Base-by-base conservation (phyloP, 2,888 invertebrate species). In the Limnephilus lunatus region DNA sequence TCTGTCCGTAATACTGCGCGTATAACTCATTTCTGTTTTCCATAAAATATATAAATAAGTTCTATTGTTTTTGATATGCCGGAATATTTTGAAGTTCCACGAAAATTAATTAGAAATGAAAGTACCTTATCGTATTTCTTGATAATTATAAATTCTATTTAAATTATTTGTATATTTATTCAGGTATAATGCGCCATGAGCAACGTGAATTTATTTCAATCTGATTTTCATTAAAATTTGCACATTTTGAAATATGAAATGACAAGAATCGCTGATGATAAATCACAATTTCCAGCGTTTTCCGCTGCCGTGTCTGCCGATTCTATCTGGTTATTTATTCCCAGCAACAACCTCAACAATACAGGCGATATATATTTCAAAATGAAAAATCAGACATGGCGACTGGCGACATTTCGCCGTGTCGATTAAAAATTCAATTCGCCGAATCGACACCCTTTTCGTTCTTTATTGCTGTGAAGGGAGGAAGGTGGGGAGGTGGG, bases 391-490 rank as follows among this genome's bases (percentile, higher is more conserved):
- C 88, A 89, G 86, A 30, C 44, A 44, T 39, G 86, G 86, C 48
- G 86, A 32, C 44, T 39, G 86, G 86, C 35, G 88, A 80, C 87
- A 89, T 89, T 89, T 89, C 35, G 35, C 39, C 25, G 88, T 89
- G 88, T 89, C 88, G 88, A 89, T 89, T 89, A 89, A 89, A 89
- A 89, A 89, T 89, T 89, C 88, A 89, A 89, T 89, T 89, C 80
- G 88, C 88, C 68, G 80, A 80, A 39, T 89, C 48, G 86, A 39
- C 88, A 80, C 88, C 88, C 80, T 80, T 80, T 31, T 39, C 80
- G 80, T 31, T 80, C 68, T 89, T 68, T 80, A 89, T 89, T 68
- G 35, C 88, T 81, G 88, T 11, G 32, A 39, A 19, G 39, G 85
- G 85, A 25, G 68, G n/a, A 7, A 19, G 68, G 68, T 48, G 85